phyloP scores from a whole-genome alignment of 1,140 invertebrate genomes.

The Diachasmimorpha longicaudata region DNA sequence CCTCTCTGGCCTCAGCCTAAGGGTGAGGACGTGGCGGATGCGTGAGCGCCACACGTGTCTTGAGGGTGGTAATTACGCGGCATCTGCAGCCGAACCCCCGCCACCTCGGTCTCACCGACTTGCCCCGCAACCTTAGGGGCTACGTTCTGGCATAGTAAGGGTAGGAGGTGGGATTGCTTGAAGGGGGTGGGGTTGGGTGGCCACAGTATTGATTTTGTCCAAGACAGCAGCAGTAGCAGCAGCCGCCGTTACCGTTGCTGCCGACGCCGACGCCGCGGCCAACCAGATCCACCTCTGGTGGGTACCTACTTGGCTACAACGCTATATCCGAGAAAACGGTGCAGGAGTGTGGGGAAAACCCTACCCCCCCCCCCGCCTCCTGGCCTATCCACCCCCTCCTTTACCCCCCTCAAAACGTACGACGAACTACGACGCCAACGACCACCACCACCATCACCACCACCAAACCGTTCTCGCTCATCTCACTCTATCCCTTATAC shows the following conservation, averaged over 20 bases:
- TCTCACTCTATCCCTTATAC: constrained; percentile 22
- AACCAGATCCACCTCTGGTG: constrained; percentile 61
- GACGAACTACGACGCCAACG: background rate
- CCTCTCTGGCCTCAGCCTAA: background rate
- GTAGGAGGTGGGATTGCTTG: constrained; percentile 14
- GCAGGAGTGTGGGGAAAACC: constrained; percentile 30
- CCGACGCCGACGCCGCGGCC: constrained; percentile 58
- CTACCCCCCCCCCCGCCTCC: constrained; percentile 36
- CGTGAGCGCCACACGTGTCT: constrained; percentile 61
- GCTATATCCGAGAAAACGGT: constrained; percentile 37
- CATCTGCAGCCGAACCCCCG: constrained; percentile 61
- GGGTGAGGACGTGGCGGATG: constrained; percentile 42
- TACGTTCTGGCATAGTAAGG: background rate
- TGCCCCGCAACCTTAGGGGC: constrained; percentile 55
- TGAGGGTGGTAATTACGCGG: constrained; percentile 65
- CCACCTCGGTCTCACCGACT: constrained; percentile 46
- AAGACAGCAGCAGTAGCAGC: constrained; percentile 58
- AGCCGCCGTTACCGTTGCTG: constrained; percentile 41
- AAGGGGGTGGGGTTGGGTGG: constrained; percentile 45
- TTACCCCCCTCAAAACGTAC: constrained; percentile 20
- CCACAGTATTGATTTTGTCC: constrained; percentile 65
- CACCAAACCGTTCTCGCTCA: background rate
- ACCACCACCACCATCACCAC: background rate
- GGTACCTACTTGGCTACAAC: constrained; percentile 60
- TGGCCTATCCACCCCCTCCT: constrained; percentile 29